Conservation (phyloP, 53 echinoderm and acorn worm genomes). For the Echinarachnius parma region DNA sequence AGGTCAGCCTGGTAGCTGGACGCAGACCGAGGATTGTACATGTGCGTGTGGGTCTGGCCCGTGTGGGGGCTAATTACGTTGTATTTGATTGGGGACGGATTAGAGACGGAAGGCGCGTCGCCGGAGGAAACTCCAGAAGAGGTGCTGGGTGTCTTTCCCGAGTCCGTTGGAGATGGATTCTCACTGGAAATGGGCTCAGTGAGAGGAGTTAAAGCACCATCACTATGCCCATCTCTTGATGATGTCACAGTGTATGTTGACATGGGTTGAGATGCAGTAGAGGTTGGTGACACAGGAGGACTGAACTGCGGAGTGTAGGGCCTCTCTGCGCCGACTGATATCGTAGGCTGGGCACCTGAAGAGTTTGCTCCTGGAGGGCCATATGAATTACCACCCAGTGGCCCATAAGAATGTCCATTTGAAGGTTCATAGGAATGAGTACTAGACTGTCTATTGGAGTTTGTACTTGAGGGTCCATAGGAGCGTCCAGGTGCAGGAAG, state of each 20-base stretch:
- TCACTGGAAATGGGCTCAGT: constrained; percentile 20
- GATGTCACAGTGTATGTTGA: constrained; percentile 31
- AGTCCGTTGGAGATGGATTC: constrained; percentile 43
- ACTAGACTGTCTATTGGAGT: too few relatives aligned
- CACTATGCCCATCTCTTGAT: background rate
- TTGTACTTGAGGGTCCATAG: too few relatives aligned
- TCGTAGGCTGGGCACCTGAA: too few relatives aligned
- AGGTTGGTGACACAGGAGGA: constrained; percentile 36
- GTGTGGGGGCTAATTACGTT: constrained; percentile 24
- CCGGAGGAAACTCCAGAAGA: constrained; percentile 87
- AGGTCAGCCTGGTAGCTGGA: background rate
- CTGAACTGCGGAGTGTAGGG: constrained; percentile 34
- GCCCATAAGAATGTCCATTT: too few relatives aligned
- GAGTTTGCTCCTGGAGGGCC: too few relatives aligned
- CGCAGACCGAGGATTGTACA: constrained; percentile 14
- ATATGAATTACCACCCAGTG: too few relatives aligned
- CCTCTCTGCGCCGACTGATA: too few relatives aligned
- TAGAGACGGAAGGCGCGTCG: constrained; percentile 42
- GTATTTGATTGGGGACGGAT: constrained; percentile 39
- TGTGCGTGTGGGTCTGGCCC: constrained; percentile 13
- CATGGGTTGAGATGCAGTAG: constrained; percentile 19
- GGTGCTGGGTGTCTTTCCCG: constrained; percentile 50
- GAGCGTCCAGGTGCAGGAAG: constrained; percentile 11
- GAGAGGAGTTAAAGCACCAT: constrained; percentile 2
- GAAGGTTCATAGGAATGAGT: too few relatives aligned